A percentile compares a stretch with the other conserved stretches of the same genome.
These are phyloP conservation scores for Ornithoptera priamus DNA, from an alignment of 2,888 invertebrate genomes.

Conservation along the genomic window DNA sequence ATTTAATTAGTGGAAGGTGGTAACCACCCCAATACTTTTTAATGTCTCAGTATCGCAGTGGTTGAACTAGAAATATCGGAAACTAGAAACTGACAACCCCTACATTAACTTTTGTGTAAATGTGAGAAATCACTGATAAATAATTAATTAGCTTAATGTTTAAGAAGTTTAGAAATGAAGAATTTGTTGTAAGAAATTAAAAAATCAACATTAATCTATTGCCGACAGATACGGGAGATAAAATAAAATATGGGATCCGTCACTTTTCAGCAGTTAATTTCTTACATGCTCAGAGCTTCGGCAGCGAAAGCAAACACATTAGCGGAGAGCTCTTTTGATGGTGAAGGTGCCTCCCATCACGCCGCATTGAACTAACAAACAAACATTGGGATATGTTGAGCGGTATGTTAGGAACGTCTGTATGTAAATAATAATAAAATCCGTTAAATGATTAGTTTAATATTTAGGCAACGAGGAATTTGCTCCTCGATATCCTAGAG, in stretches of 20 bases:
- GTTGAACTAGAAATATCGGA: too few relatives aligned
- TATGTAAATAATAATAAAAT: conserved; percentile 14
- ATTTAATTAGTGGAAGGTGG: too few relatives aligned
- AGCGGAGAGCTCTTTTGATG: conserved; percentile 50
- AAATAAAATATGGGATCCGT: conserved; percentile 22
- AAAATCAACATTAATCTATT: background rate
- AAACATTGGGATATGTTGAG: conserved; percentile 42
- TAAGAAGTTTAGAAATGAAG: too few relatives aligned
- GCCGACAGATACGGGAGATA: background rate
- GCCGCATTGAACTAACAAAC: conserved; percentile 59
- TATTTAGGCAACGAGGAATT: too few relatives aligned
- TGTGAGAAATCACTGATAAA: too few relatives aligned
- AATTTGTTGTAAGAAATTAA: background rate
- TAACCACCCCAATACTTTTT: too few relatives aligned
- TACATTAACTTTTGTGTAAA: too few relatives aligned
- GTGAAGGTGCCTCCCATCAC: conserved; percentile 60
- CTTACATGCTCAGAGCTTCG: conserved; percentile 29
- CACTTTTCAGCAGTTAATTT: conserved; percentile 33
- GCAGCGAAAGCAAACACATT: conserved; percentile 63
- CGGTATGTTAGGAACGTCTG: conserved; percentile 21
- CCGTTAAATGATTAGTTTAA: conserved; percentile 7
- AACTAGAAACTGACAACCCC: too few relatives aligned
- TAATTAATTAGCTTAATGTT: too few relatives aligned
- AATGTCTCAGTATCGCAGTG: too few relatives aligned
- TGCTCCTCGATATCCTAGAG: too few relatives aligned